Evolutionary conservation across 2,113 vertebrate genomes (phyloP).

Genomic region (Epinephelus fuscoguttatus): DNA sequence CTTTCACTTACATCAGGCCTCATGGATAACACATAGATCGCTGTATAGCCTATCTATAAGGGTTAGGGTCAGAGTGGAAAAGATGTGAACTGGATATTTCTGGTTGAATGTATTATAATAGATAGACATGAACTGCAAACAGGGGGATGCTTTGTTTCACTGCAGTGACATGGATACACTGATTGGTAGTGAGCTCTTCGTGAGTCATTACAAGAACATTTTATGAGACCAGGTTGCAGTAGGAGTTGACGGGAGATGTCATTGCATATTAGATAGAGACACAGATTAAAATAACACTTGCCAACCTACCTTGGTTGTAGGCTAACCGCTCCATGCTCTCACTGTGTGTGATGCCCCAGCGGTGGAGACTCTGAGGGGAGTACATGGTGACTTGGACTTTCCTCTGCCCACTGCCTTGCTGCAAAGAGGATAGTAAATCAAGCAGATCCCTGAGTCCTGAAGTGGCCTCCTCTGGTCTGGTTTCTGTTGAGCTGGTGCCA

Average conservation of each 20-base stretch:
- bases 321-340: constrained; percentile 87
- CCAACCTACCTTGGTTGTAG: constrained; percentile 83
- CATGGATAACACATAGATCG: neutral
- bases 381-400: constrained; percentile 75
- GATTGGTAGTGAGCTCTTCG: neutral
- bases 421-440: neutral
- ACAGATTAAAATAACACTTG: constrained; percentile 1
- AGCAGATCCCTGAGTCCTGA: constrained; percentile 5
- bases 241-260: neutral
- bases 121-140: neutral
- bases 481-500: neutral
- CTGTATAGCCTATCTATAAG: neutral
- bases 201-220: neutral
- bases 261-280: neutral
- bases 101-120: neutral
- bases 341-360: constrained; percentile 87
- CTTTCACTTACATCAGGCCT: neutral
- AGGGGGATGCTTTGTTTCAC: neutral
- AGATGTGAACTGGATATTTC: neutral
- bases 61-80: neutral
- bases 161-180: neutral
- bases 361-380: constrained; percentile 87
- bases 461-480: neutral
- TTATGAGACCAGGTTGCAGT: neutral
- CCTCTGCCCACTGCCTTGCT: constrained; percentile 16